These are phyloP conservation scores for Pyrrhia umbra DNA, from an alignment of 2,888 invertebrate genomes.

Conservation along the genomic window DNA sequence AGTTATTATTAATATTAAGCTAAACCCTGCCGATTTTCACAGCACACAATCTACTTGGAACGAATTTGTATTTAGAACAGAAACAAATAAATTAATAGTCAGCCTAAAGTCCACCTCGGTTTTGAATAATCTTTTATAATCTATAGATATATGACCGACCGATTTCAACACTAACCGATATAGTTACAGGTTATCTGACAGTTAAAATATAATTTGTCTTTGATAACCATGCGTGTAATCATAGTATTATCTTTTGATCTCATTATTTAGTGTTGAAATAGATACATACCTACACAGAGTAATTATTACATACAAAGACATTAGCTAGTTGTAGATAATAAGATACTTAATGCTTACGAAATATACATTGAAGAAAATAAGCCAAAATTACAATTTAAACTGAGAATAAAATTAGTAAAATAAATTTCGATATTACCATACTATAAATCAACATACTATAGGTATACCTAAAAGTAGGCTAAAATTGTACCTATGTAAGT, in stretches of 20 bases:
- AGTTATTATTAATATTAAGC: slow-evolving; percentile 6
- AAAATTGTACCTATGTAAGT: background rate
- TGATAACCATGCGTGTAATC: background rate
- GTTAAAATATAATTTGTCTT: slow-evolving; percentile 13
- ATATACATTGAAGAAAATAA: no score
- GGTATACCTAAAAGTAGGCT: no score
- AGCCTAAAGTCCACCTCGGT: slow-evolving; percentile 6
- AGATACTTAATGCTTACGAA: no score
- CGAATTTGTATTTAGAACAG: slow-evolving; percentile 23
- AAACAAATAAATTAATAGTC: slow-evolving; percentile 18
- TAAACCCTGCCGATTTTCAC: slow-evolving; percentile 55
- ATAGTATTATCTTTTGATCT: background rate
- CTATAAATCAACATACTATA: no score
- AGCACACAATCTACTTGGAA: slow-evolving; percentile 47
- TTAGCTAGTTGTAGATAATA: background rate
- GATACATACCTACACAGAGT: no score
- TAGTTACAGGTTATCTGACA: background rate
- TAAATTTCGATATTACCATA: no score
- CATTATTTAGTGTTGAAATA: slow-evolving; percentile 16
- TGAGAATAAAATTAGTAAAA: no score
- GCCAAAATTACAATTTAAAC: no score
- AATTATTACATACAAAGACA: background rate
- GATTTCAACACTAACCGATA: slow-evolving; percentile 14
- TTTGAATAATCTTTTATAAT: slow-evolving; percentile 25
- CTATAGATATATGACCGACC: slow-evolving; percentile 6